A percentile compares a stretch with the other conserved stretches of the same genome.
These are phyloP conservation scores for Drepana arcuata DNA, from an alignment of 1,140 invertebrate species.

Conservation along the genomic window DNA sequence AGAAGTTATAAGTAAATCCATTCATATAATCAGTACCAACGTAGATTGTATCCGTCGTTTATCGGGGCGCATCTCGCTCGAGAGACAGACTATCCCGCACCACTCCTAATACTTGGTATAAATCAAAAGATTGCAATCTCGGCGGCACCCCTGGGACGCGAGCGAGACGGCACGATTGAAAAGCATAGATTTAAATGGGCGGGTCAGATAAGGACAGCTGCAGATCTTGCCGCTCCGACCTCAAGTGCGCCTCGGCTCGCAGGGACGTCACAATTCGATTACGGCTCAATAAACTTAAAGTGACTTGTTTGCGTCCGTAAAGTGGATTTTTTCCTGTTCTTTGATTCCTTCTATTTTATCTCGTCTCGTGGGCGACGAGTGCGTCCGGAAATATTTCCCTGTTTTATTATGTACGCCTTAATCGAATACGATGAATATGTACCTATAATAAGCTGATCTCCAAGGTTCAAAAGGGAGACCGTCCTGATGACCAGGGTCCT, in stretches of 20 bases:
- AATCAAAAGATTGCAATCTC: conserved; percentile 72
- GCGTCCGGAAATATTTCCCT: too few species aligned
- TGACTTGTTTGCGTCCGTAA: conserved; percentile 70
- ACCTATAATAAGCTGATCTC: too few species aligned
- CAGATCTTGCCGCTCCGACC: conserved; percentile 47
- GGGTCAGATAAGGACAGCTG: conserved; percentile 65
- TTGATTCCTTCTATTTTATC: conserved; percentile 48
- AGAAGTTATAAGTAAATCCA: conserved; percentile 34
- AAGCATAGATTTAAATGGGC: conserved; percentile 70
- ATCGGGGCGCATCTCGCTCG: conserved; percentile 50
- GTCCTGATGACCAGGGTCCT: too few species aligned
- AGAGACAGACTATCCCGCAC: conserved; percentile 57
- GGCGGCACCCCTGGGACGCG: conserved; percentile 61
- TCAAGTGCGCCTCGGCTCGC: conserved; percentile 28
- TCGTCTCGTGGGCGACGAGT: conserved; percentile 13
- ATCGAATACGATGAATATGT: too few species aligned
- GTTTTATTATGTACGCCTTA: too few species aligned
- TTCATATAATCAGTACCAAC: conserved; percentile 58
- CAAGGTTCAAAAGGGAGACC: too few species aligned
- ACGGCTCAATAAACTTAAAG: conserved; percentile 72
- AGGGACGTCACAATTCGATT: conserved; percentile 71
- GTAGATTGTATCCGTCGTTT: conserved; percentile 51
- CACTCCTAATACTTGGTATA: conserved; percentile 71
- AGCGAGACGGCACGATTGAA: conserved; percentile 70
- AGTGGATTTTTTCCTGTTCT: conserved; percentile 65